Percentiles rank a stretch among this genome's conserved stretches.
phyloP scores from a whole-genome alignment of 2,797 vertebrate genomes.

The Pyrocephalus nanus region DNA sequence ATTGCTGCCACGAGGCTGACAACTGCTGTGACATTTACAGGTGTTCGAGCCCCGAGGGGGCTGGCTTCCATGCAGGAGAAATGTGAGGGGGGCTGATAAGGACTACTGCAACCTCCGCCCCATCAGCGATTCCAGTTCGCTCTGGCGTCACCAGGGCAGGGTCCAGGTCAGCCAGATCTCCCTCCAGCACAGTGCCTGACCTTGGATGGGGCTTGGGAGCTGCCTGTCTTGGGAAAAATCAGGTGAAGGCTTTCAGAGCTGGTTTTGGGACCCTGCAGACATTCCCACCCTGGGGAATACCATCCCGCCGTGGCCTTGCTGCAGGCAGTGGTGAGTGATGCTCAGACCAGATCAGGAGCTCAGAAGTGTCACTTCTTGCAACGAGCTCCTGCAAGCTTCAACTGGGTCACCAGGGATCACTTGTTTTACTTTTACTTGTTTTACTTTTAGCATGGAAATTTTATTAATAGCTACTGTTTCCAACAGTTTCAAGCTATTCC shows the following conservation, averaged over 20 bases:
- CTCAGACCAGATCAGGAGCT: not conserved
- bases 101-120: not conserved
- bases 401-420: not conserved
- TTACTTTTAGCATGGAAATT: not conserved
- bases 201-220: accelerated
- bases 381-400: not conserved
- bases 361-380: not conserved
- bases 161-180: not conserved
- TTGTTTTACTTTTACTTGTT: not conserved
- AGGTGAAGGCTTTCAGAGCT: not conserved
- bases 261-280: not conserved
- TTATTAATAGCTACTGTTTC: not conserved
- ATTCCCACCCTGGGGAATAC: not conserved
- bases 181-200: not conserved
- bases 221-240: not conserved
- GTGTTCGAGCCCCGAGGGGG: not conserved
- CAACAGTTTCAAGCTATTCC: not conserved
- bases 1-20: not conserved
- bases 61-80: not conserved
- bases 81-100: slow-evolving; percentile 38
- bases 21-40: not conserved
- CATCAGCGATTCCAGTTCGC: not conserved
- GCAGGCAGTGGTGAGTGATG: not conserved
- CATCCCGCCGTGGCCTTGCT: not conserved
- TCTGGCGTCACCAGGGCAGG: not conserved